Base-by-base conservation (phyloP, 92 coral and sea anemone species). In the Parazoanthus darwini region DNA sequence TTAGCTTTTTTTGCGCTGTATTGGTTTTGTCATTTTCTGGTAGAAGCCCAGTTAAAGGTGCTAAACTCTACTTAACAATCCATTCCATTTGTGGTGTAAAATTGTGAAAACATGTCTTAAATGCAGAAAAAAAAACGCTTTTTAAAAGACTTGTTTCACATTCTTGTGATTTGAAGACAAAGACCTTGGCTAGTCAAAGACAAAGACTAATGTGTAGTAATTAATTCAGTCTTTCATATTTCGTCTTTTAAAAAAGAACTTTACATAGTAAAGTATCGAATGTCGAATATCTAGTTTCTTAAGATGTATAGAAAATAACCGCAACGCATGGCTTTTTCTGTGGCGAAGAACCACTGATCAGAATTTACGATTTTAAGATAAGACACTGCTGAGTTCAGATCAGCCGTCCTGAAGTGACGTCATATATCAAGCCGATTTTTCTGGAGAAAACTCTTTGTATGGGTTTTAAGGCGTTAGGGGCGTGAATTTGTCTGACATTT, bases 111-210 rank as follows among this genome's bases (percentile, higher is more conserved):
- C 56, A 84, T 68, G 25, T 83, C 66, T 71, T 70, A 43, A 71
- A 84, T 38, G 63, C 29, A 18, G 54, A 84, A 72, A 70, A 29
- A 3, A 35, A 5, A 7, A 56, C 59, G 59, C 13, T 48, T 42
- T 82, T 43, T 44, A 25, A 67, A 67, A 65, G 59, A 82, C 51
- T 82, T 37, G 38, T 82, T 71, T 71, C 77, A 58, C 87, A 71
- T 84, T 84, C 87, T 84, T 84, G 79, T 48, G 79, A 84, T 26
- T 25, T 29, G 65, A 84, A 70, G 78, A 71, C 87, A 84, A 84
- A 84, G 54, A 44, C 68, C 75, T 67, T 37, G 63, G 72, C 85
- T 33, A 36, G 44, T 56, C 50, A 54, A 36, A 59, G 48, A 81
- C 85, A 81, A 81, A 81, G 85, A 81, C 15, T 58, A 50, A 79